Evolutionary conservation across 2,797 vertebrate genomes (phyloP).

Genomic region (Myotis daubentonii): DNA sequence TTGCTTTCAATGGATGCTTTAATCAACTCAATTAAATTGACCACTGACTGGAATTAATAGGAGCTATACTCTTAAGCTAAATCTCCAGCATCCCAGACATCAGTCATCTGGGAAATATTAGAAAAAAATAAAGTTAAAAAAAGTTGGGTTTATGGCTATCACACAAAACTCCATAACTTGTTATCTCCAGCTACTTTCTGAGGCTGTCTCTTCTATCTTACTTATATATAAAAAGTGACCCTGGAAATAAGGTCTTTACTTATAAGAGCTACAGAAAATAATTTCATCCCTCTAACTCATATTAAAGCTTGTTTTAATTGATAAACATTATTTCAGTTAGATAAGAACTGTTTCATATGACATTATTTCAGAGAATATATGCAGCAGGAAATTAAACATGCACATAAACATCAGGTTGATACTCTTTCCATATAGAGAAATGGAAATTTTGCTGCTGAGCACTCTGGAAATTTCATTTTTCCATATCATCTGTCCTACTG

Average conservation of each 20-base stretch:
- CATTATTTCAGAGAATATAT: background rate
- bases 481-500: background rate
- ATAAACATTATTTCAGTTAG: background rate
- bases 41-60: background rate
- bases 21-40: background rate
- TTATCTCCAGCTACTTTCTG: background rate
- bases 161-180: background rate
- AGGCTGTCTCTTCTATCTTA: background rate
- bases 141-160: background rate
- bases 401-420: background rate
- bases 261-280: background rate
- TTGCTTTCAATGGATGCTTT: background rate
- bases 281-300: background rate
- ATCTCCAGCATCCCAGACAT: background rate
- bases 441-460: background rate
- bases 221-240: background rate
- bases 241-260: background rate
- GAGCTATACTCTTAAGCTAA: background rate
- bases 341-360: background rate
- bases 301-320: background rate
- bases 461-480: constrained; percentile 24
- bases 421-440: background rate
- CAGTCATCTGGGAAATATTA: background rate
- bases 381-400: background rate
- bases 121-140: no score